These are phyloP conservation scores for Tyto alba DNA, from an alignment of 2,113 vertebrate genomes.

Conservation along the genomic window DNA sequence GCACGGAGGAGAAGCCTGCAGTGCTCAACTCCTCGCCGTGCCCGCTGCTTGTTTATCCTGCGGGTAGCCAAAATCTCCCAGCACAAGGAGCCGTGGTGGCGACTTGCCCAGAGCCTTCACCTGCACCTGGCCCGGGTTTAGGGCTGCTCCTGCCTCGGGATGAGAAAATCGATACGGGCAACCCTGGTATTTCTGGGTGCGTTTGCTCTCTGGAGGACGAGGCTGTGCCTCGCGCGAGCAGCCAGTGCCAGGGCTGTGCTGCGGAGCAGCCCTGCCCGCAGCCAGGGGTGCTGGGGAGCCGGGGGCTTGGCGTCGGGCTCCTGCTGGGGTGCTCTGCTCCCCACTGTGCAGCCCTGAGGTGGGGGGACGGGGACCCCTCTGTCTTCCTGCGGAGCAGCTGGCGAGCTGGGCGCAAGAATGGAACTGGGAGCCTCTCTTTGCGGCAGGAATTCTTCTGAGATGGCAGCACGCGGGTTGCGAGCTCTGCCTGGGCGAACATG, in stretches of 20 bases:
- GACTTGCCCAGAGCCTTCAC: neutral
- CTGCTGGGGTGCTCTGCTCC: too few relatives aligned
- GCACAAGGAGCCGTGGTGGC: neutral
- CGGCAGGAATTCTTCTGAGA: constrained; percentile 1
- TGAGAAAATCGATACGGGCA: neutral
- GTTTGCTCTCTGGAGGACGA: neutral
- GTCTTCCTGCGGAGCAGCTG: neutral
- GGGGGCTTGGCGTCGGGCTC: neutral
- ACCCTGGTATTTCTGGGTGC: fast-evolving
- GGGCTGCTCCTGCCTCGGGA: neutral
- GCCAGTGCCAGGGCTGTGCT: neutral
- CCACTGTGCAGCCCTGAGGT: fast-evolving
- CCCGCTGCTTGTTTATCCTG: neutral
- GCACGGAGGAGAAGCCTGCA: constrained; percentile 28
- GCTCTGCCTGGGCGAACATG: neutral
- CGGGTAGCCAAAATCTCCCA: neutral
- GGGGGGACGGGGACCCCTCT: neutral
- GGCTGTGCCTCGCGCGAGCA: neutral
- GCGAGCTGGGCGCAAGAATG: neutral
- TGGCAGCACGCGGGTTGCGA: neutral
- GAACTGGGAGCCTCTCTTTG: neutral
- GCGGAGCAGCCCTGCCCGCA: neutral
- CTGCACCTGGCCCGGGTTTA: neutral
- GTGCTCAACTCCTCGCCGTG: neutral
- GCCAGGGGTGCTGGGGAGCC: neutral